A percentile compares a stretch with the other conserved stretches of the same genome.
Conservation (phyloP, 2,113 vertebrate genomes). For the Gulo gulo region DNA sequence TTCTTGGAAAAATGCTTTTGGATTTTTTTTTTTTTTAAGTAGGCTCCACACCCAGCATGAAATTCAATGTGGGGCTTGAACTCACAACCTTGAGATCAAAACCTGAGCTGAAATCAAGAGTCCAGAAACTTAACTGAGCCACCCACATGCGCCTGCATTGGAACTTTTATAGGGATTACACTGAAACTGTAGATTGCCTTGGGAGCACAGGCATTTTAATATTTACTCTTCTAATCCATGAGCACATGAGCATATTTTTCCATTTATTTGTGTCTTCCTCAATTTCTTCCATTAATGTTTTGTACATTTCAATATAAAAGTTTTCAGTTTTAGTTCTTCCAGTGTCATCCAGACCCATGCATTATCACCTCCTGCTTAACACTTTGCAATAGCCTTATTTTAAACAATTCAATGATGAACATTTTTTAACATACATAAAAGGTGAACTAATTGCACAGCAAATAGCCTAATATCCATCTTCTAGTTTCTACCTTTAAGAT, state of each 20-base stretch:
- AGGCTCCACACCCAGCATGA: background rate
- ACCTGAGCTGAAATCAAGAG: background rate
- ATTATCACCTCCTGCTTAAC: background rate
- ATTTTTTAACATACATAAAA: background rate
- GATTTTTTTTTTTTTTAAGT: background rate
- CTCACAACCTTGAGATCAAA: background rate
- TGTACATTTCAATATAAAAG: background rate
- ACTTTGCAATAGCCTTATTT: background rate
- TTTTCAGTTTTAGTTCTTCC: background rate
- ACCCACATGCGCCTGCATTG: background rate
- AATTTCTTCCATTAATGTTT: background rate
- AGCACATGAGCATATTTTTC: background rate
- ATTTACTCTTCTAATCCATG: background rate
- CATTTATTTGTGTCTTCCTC: background rate
- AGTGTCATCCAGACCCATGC: accelerated
- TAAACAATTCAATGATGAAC: background rate
- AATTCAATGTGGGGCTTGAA: background rate
- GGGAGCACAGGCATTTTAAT: background rate
- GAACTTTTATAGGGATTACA: background rate
- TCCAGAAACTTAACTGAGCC: background rate
- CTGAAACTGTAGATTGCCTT: background rate
- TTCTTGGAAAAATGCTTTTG: background rate
- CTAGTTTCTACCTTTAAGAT: background rate
- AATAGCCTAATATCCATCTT: background rate
- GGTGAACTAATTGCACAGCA: background rate